Evolutionary conservation across 1,140 invertebrate genomes (phyloP), one percentile per base, ranked within the genome.

Genomic region (Drosophila guanche): DNA sequence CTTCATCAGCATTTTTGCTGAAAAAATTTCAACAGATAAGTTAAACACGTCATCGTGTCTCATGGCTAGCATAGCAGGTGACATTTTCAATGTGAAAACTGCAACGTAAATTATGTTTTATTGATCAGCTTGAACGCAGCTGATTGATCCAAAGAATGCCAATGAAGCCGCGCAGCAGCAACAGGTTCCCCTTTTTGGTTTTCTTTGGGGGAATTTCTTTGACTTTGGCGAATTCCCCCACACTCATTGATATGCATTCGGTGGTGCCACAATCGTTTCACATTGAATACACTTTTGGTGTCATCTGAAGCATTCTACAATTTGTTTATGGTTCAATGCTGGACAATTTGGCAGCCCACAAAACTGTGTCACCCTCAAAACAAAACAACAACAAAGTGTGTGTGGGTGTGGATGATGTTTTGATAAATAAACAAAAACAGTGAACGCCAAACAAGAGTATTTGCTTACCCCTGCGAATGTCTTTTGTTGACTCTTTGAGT

Each of bases 231-330:
- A 78, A 81, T 78, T 83, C 79, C 68, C 50, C 46, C 27, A 16
- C 6, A 12, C 57, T 66, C 33, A 75, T 83, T 84, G 37, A 42
- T 72, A 83, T 84, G 80, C 79, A 43, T 40, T 63, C 56, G 63
- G 50, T 81, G 63, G 79, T 77, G 79, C 47, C 69, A 78, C 79
- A 84, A 63, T 83, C 68, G 58, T 75, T 75, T 77, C 53, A 51
- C 62, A 65, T 60, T 66, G 47, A 76, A 77, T 48, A 65, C 48
- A 25, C 48, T 47, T 53, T 55, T 67, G 42, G 43, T 42, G 55
- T 12, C 56, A n/a, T 47, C 55, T 69, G 52, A 62, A 68, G 63
- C 53, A 81, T 88, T 86, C 78, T 81, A 70, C 16, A 20, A 20
- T 20, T 20, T 20, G 16, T 20, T 20, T 75, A 42, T 88, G 63